A percentile compares a stretch with the other conserved stretches of the same genome.
Conservation (phyloP, 2,113 vertebrate species). For the Halichoerus grypus region DNA sequence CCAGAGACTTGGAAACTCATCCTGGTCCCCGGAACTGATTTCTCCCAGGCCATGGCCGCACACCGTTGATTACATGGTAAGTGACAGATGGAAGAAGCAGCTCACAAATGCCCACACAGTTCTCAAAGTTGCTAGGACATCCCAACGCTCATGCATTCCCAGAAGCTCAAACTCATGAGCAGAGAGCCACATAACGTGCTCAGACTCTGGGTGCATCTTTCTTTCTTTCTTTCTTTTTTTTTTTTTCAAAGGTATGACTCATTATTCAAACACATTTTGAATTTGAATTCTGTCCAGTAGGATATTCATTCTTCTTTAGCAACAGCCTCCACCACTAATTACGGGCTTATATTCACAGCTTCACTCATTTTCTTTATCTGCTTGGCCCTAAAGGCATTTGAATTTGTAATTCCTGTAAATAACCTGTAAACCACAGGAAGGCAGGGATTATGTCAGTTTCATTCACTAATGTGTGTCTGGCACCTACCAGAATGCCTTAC, state of each 20-base stretch:
- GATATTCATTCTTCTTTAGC: neutral
- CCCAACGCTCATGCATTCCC: neutral
- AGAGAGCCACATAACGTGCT: neutral
- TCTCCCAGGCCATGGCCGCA: neutral
- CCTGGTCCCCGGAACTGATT: neutral
- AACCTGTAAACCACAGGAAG: neutral
- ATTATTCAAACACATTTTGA: neutral
- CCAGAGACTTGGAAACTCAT: too few relatives aligned
- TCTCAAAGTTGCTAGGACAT: neutral
- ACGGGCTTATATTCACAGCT: neutral
- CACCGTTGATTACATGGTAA: neutral
- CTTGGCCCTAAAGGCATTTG: neutral
- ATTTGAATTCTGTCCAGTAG: neutral
- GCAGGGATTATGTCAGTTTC: neutral
- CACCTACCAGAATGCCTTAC: neutral
- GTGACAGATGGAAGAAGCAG: neutral
- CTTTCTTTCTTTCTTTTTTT: neutral
- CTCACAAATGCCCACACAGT: neutral
- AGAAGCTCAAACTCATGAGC: neutral
- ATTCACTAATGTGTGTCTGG: neutral
- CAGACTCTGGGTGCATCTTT: neutral
- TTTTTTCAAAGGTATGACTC: neutral
- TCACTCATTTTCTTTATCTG: neutral
- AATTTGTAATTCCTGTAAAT: conserved; percentile 4
- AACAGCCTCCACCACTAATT: neutral